Evolutionary conservation across 2,888 invertebrate genomes (phyloP), one percentile per base, ranked within the genome.

Genomic region (Aleiodes testaceus): DNA sequence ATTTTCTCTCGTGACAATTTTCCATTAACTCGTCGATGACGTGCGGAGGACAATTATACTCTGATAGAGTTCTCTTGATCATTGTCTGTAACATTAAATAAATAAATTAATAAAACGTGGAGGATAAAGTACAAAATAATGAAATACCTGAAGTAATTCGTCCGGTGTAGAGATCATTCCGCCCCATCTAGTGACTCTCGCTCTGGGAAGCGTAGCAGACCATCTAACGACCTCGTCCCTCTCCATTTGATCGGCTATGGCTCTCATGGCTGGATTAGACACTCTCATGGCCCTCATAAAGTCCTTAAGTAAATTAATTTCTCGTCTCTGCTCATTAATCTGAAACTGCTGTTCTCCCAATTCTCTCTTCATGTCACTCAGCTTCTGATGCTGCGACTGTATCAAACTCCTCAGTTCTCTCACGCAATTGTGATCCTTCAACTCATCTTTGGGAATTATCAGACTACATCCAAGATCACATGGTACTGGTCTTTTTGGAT

Each of bases 151-250:
- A 79, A 97, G 89, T 66, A 96, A 94, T 88, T 96, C 96, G 86
- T 98, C 98, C 0, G 98, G 98, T 11, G 98, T 98, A 30, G 97
- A 97, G 83, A 98, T 98, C 97, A 98, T 97, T 69, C 98, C 98
- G 68, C 98, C 98, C 98, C 98, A 98, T 71, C 98, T 91, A 0
- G 97, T 97, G 53, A 98, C 98, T 72, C 97, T 89, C 16, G 97
- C 97, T 55, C 95, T 89, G 0, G 95, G 90, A 59, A 97, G 88
- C 0, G 95, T 93, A 79, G 91, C 92, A 55, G 96, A 95, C 97
- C 97, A 97, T 81, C 95, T 91, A 47, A 95, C 91, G 71, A 97
- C 95, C 88, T 97, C 97, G 83, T 97, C 97, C 68, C 96, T 92
- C 87, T 97, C 97, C 94, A 97, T 96, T 83, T 97, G 96, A 84